These are phyloP conservation scores for Argyresthia goedartella DNA, from an alignment of 2,888 invertebrate species.

Conservation along the genomic window DNA sequence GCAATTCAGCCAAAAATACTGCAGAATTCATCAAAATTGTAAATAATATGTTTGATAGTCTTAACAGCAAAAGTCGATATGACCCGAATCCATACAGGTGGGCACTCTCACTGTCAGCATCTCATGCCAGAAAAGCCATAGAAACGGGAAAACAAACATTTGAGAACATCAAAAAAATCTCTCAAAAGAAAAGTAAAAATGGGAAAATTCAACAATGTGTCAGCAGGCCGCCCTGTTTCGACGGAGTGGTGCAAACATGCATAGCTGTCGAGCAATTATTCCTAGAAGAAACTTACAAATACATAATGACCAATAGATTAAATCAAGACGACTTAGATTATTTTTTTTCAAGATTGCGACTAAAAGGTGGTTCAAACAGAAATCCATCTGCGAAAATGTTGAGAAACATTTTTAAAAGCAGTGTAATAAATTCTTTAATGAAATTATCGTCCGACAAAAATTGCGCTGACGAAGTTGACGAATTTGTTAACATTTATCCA, in stretches of 20 bases:
- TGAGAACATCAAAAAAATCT: not conserved
- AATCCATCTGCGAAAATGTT: not conserved
- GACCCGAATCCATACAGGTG: not conserved
- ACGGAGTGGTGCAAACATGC: not conserved
- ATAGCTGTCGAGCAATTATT: not conserved
- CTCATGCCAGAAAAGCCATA: not conserved
- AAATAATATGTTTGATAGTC: not conserved
- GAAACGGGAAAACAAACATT: not conserved
- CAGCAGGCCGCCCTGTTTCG: not conserved
- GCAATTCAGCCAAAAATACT: not conserved
- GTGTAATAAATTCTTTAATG: not conserved
- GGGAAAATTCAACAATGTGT: not conserved
- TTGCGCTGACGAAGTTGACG: not conserved
- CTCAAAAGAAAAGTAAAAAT: not conserved
- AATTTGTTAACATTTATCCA: not conserved
- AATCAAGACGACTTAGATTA: not conserved
- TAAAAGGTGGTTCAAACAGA: not conserved
- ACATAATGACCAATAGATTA: not conserved
- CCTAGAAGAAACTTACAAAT: not conserved
- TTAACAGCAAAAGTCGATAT: not conserved
- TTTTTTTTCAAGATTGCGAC: not conserved
- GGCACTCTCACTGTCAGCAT: not conserved
- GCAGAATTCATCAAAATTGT: not conserved
- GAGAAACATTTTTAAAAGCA: not conserved
- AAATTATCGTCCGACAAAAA: not conserved